Evolutionary conservation across 2,113 vertebrate species (phyloP).

Genomic region (Triplophysa rosa): DNA sequence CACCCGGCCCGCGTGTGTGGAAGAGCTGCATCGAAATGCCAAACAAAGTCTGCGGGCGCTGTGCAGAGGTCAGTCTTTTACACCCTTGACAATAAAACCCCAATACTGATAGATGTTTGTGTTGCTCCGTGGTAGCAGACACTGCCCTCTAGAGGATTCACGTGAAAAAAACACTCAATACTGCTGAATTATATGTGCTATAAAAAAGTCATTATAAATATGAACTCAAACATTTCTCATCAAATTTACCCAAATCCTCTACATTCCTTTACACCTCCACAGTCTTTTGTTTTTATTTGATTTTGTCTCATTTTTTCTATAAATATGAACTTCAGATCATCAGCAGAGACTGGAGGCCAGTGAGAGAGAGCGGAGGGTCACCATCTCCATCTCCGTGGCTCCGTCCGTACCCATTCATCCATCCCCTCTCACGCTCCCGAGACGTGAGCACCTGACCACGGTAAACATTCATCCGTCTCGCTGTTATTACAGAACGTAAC

Average conservation of each 20-base stretch:
- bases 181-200: not conserved
- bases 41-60: slow-evolving; percentile 81
- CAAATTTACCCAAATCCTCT: too few species aligned
- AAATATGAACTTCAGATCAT: slow-evolving; percentile 65
- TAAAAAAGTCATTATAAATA: not conserved
- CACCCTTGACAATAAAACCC: not conserved
- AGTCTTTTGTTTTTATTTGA: too few species aligned
- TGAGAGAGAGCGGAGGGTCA: slow-evolving; percentile 78
- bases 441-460: slow-evolving; percentile 58
- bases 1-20: slow-evolving; percentile 85
- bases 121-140: not conserved
- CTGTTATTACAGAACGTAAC: not conserved
- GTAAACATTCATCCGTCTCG: not conserved
- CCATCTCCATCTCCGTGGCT: slow-evolving; percentile 73
- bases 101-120: not conserved
- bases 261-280: too few species aligned
- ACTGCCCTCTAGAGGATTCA: slow-evolving; percentile 63
- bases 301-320: too few species aligned
- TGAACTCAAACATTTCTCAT: too few species aligned
- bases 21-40: slow-evolving; percentile 88
- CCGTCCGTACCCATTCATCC: slow-evolving; percentile 83
- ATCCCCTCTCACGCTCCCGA: slow-evolving; percentile 69
- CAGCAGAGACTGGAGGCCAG: slow-evolving; percentile 77
- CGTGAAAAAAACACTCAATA: not conserved
- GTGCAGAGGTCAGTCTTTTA: slow-evolving; percentile 77